Evolutionary conservation across 2,113 vertebrate genomes (phyloP), one percentile per base, ranked within the genome.

Genomic region (Larimichthys polyactis): DNA sequence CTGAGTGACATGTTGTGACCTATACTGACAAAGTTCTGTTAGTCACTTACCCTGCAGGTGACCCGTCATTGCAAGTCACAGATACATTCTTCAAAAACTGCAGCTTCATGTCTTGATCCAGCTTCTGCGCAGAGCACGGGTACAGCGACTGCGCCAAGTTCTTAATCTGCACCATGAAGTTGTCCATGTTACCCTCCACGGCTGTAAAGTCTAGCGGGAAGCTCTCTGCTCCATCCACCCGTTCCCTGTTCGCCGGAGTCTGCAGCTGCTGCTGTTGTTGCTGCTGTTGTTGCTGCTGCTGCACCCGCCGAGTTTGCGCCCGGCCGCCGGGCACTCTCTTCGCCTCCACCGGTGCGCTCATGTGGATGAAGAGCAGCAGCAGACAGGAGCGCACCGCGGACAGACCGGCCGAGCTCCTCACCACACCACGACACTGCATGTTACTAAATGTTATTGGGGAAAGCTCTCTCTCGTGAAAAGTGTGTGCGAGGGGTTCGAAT

Each of bases 121-220:
- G 95, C 63, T 96, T 96, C 88, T 96, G 96, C 6, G 96, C 95
- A 1, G 97, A 97, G 89, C 97, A 98, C 36, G 96, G 96, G 84
- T 97, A 98, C 48, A 98, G 92, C 0, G 97, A 98, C 93, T 97
- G 97, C 44, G 97, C 97, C 86, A 98, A 86, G 90, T 96, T 98
- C 92, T 97, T 97, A 62, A 98, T 95, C 93, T 98, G 97, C 46
- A 94, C 95, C 96, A 98, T 96, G 89, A 98, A 98, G 86, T 95
- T 96, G 94, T 97, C 96, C 96, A 97, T 96, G 92, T 98, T 97
- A n/a, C 95, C 96, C 85, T 97, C 96, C 82, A 98, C 97, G 10
- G 97, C 96, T 5, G 97, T 97, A 87, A 97, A 98, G 93, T 98
- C 97, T 93, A 98, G 88, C 36, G 97, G 96, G 94, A 97, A 97